Evolutionary conservation across 2,888 invertebrate species (phyloP), one percentile per base, ranked within the genome.

Genomic region (Drosophila meridiana): DNA sequence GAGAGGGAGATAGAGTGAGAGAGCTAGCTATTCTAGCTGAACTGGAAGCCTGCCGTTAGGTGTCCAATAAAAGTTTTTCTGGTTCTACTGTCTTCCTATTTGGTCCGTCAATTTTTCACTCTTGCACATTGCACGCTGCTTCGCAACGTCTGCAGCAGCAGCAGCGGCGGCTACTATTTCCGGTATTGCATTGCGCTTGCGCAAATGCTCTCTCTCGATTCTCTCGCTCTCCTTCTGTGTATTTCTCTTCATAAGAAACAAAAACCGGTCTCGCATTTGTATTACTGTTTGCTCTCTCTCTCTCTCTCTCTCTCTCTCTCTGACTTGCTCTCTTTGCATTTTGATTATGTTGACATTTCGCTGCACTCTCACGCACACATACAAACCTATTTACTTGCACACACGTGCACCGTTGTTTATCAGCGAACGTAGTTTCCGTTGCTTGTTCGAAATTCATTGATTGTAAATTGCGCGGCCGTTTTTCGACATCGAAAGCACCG

Each of bases 161-260:
- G 52, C n/a, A 20, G 42, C 42, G 7, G 61, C 32, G 48, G 9
- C 28, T 14, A 32, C 67, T 74, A 77, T 83, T 88, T 87, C 87
- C 87, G 90, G 90, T 76, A 74, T 65, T 69, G 71, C 75, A 69
- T 60, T 72, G 77, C 86, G 88, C 76, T 80, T 76, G 83, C 75
- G 70, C 73, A 83, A 72, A 75, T 67, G 75, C 69, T 50, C 73
- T 63, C 64, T 63, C 55, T 58, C 20, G 48, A 7, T n/a, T 60
- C 48, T 59, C 55, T 50, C 34, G 40, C 34, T 56, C 32, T 20
- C 53, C 48, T 59, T 59, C 45, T 64, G 2, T n/a, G 5, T 47
- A 2, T 7, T 6, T 32, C 32, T 40, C 30, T 58, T 11, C 4
- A 9, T 26, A 36, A 14, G 34, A 20, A 40, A 50, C 52, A 47